Evolutionary conservation across 2,888 invertebrate genomes (phyloP).

Genomic region (Molorchus minor): DNA sequence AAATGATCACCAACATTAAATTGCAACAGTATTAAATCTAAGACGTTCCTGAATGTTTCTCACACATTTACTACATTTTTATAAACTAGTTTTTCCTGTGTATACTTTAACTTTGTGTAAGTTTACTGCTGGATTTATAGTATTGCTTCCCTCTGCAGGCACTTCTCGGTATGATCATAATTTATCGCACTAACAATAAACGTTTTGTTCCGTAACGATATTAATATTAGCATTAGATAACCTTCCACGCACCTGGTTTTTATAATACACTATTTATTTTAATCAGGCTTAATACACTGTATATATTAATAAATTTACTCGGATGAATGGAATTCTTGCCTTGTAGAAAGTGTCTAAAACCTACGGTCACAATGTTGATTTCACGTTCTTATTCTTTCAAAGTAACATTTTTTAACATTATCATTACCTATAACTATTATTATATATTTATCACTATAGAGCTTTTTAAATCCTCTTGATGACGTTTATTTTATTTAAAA

Average conservation of each 20-base stretch:
- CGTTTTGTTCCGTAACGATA: background rate
- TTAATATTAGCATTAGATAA: background rate
- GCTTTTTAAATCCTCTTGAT: too few relatives aligned
- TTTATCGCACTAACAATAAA: background rate
- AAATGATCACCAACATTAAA: conserved; percentile 14
- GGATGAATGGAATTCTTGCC: too few relatives aligned
- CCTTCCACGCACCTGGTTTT: background rate
- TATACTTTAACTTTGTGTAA: background rate
- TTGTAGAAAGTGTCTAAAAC: too few relatives aligned
- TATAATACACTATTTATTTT: background rate
- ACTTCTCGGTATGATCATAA: conserved; percentile 9
- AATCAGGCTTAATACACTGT: background rate
- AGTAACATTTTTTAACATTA: too few relatives aligned
- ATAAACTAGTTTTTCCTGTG: conserved; percentile 23
- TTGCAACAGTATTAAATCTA: conserved; percentile 11
- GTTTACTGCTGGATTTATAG: conserved; percentile 14
- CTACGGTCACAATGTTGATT: too few relatives aligned
- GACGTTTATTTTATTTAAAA: too few relatives aligned
- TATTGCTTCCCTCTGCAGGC: background rate
- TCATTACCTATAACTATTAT: too few relatives aligned
- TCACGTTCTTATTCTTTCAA: too few relatives aligned
- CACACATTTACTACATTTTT: conserved; percentile 27
- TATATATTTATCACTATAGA: too few relatives aligned
- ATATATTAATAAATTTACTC: background rate
- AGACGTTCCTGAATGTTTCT: conserved; percentile 21